A percentile compares a stretch with the other conserved stretches of the same genome.
Evolutionary conservation across 2,113 vertebrate species (phyloP).

Genomic region (Reinhardtius hippoglossoides): DNA sequence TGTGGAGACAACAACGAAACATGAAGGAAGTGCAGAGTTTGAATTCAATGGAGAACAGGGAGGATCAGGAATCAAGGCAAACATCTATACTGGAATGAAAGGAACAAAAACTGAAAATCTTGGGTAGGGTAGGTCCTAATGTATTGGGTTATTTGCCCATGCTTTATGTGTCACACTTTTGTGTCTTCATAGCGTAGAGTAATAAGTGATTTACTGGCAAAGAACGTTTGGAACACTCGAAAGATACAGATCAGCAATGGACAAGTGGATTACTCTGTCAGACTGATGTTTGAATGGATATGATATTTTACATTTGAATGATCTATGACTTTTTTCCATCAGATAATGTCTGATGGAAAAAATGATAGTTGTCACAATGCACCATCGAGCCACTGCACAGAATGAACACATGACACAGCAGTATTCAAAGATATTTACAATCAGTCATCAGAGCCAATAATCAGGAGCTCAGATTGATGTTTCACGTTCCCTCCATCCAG

Average conservation of each 20-base stretch:
- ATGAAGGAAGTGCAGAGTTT: not conserved
- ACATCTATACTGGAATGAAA: not conserved
- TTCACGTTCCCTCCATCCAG: constrained; percentile 13
- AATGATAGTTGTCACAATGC: constrained; percentile 1
- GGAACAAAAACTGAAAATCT: no score
- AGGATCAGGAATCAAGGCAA: not conserved
- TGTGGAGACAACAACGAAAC: not conserved
- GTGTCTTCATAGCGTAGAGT: not conserved
- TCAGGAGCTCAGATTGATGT: not conserved
- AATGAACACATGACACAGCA: not conserved
- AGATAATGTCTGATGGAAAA: no score
- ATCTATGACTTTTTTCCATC: not conserved
- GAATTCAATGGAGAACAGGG: not conserved
- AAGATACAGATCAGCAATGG: not conserved
- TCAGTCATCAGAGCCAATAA: constrained; percentile 5
- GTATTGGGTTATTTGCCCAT: no score
- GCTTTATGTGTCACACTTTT: no score
- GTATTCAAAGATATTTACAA: not conserved
- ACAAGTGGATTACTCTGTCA: not conserved
- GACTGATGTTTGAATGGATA: not conserved
- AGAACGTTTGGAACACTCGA: not conserved
- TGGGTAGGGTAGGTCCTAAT: no score
- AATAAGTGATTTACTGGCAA: not conserved
- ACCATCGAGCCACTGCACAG: not conserved
- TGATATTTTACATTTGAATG: not conserved